These are phyloP conservation scores for Polypedilum pembai DNA, from an alignment of 1,140 invertebrate genomes.

Conservation along the genomic window DNA sequence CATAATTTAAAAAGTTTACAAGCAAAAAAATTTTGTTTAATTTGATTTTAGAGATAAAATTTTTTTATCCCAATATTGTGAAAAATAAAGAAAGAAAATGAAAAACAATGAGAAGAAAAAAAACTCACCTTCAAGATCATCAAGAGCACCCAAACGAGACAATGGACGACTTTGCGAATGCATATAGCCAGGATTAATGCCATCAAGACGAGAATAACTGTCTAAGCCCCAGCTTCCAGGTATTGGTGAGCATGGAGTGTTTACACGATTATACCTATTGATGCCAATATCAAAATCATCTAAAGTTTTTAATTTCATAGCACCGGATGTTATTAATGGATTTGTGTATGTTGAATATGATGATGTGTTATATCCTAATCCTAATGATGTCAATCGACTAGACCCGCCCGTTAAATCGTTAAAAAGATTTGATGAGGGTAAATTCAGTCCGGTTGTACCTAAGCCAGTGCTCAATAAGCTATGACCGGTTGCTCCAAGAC, in stretches of 20 bases:
- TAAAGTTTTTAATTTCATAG: slow-evolving; percentile 54
- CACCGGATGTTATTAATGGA: slow-evolving; percentile 47
- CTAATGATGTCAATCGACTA: slow-evolving; percentile 38
- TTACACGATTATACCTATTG: slow-evolving; percentile 51
- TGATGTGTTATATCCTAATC: slow-evolving; percentile 39
- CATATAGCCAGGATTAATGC: slow-evolving; percentile 49
- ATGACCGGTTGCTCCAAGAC: slow-evolving; percentile 35
- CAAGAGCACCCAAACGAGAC: slow-evolving; percentile 43
- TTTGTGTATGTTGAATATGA: slow-evolving; percentile 54
- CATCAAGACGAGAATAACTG: slow-evolving; percentile 54
- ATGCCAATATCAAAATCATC: slow-evolving; percentile 59
- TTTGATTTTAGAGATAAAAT: background rate
- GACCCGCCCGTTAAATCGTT: slow-evolving; percentile 32
- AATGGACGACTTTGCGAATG: slow-evolving; percentile 50
- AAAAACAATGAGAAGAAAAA: background rate
- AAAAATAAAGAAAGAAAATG: slow-evolving; percentile 22
- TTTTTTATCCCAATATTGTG: slow-evolving; percentile 8
- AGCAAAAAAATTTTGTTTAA: slow-evolving; percentile 23
- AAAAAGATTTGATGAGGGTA: slow-evolving; percentile 19
- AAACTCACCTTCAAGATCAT: slow-evolving; percentile 49
- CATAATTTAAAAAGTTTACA: background rate
- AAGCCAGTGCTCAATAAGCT: slow-evolving; percentile 26
- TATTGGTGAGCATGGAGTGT: slow-evolving; percentile 55
- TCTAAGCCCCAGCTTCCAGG: slow-evolving; percentile 51
- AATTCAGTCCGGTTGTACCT: slow-evolving; percentile 25